Base-by-base conservation (phyloP, 2,888 invertebrate genomes). In the Strigamia crassipes region DNA sequence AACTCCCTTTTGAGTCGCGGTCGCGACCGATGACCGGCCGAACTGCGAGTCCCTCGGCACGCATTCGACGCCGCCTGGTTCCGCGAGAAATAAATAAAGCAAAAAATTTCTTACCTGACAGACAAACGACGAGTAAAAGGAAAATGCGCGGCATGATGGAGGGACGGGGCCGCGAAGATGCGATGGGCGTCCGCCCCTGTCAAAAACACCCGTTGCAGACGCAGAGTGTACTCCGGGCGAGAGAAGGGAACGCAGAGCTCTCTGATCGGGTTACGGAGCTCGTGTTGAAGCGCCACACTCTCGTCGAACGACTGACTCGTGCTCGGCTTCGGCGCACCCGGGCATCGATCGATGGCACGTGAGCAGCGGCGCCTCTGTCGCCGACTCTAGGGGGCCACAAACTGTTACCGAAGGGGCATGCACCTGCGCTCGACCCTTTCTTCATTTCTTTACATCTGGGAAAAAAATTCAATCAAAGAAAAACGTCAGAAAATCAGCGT, bases 341-440 rank as follows among this genome's bases (percentile, higher is more conserved):
- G 13, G 13, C 27, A 8, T 27, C 73, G 73, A 73, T 73, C 73
- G 31, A 73, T 73, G 27, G n/a, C 31, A 73, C 31, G 73, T 73
- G 73, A 73, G 73, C 73, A 73, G 73, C 73, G 73, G 73, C 73
- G 73, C 73, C 27, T 27, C 73, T 23, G 73, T 73, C 73, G 73
- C 73, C 8, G 27, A 31, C 73, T 27, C 73, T 31, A 27, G 73
- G 31, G 73, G 73, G 73, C 31, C 73, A 73, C 73, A 73, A 73
- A 73, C 6, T n/a, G 56, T 56, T 56, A 56, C 18, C 8, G 2
- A 73, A 31, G 73, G 23, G 73, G 13, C 23, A 13, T 12, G n/a
- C 73, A 73, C 73, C 73, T 73, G 73, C 5, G 31, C 27, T 73
- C 27, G 31, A 73, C 27, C 13, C 31, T 23, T 73, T 12, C 27